phyloP scores from a whole-genome alignment of 2,888 invertebrate species.

The Aricia artaxerxes region DNA sequence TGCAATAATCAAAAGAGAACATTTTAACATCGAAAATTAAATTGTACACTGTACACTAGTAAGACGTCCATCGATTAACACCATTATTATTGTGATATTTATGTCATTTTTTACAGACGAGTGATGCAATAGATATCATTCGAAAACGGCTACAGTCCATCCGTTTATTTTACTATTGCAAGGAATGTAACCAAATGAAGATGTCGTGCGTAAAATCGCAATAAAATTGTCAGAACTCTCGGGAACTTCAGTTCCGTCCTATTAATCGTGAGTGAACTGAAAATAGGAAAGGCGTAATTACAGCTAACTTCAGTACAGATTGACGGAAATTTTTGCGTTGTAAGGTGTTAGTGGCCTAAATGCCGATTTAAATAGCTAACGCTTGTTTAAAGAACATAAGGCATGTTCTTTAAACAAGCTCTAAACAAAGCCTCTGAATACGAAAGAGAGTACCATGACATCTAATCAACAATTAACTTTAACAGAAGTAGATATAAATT shows the following conservation, averaged over 20 bases:
- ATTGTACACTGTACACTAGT: neutral
- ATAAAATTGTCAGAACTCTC: neutral
- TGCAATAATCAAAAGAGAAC: neutral
- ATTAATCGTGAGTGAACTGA: neutral
- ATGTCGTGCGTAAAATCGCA: neutral
- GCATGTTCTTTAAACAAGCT: too few species aligned
- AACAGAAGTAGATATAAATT: too few species aligned
- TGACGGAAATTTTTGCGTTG: neutral
- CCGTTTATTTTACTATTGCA: too few species aligned
- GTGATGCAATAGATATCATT: neutral
- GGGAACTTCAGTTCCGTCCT: neutral
- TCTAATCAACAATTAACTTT: too few species aligned
- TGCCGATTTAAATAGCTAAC: too few species aligned
- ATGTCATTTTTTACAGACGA: neutral
- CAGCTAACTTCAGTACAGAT: neutral
- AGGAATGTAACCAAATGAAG: neutral
- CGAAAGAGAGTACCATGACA: too few species aligned
- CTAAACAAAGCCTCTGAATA: too few species aligned
- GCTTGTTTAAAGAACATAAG: too few species aligned
- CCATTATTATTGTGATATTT: slow-evolving; percentile 4
- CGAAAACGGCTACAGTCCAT: neutral
- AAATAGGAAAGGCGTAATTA: neutral
- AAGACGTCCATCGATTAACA: slow-evolving; percentile 13
- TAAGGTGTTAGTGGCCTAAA: neutral
- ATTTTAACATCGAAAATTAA: neutral